Percentiles rank a stretch among this genome's conserved stretches.
Evolutionary conservation across 2,797 vertebrate species (phyloP).

Genomic region (Myripristis murdjan): DNA sequence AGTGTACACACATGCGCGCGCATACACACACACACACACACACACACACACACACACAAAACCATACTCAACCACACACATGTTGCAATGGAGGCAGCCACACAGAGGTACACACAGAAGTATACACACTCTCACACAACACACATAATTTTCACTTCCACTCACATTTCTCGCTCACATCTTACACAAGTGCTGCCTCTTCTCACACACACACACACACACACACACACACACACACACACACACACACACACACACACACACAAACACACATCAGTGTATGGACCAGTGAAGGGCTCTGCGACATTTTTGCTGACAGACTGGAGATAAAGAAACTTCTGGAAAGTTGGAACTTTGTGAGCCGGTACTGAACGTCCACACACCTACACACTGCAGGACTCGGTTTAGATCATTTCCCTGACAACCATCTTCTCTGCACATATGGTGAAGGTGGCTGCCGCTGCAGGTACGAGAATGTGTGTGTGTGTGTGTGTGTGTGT

Average conservation of each 20-base stretch:
- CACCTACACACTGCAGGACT: conserved; percentile 36
- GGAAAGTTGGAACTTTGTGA: conserved; percentile 45
- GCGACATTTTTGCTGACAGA: conserved; percentile 4
- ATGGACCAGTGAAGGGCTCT: conserved; percentile 1
- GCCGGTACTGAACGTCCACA: conserved; percentile 40
- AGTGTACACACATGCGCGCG: background rate
- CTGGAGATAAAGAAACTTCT: conserved; percentile 35
- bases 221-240: background rate
- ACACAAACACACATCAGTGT: conserved; percentile 1
- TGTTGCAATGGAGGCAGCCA: too few species aligned
- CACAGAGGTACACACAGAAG: too few species aligned
- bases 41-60: conserved; percentile 1
- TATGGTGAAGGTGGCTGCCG: conserved; percentile 18
- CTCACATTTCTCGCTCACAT: background rate
- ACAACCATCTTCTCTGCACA: conserved; percentile 33
- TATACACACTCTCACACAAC: too few species aligned
- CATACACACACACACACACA: conserved; percentile 1
- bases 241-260: too few species aligned
- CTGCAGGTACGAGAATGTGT: conserved; percentile 1
- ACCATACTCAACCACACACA: too few species aligned
- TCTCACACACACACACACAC: background rate
- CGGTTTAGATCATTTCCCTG: conserved; percentile 40
- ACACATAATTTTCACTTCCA: too few species aligned
- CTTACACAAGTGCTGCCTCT: too few species aligned
- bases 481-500: conserved; percentile 2